phyloP scores from a whole-genome alignment of 2,113 vertebrate species.

The Clarias macrocephalus region DNA sequence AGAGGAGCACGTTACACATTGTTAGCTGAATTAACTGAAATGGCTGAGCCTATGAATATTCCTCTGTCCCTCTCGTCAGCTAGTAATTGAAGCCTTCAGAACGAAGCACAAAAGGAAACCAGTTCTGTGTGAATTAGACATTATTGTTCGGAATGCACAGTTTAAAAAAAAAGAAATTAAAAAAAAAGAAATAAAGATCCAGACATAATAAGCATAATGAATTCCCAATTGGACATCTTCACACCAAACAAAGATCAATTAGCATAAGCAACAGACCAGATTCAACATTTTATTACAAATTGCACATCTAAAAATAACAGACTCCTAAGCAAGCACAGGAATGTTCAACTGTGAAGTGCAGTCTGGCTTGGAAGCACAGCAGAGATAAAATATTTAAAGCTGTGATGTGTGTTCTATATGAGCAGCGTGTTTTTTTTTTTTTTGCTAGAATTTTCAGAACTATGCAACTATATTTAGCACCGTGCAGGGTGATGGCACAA shows the following conservation, averaged over 20 bases:
- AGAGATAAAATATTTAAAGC: not conserved
- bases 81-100: conserved; percentile 41
- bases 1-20: conserved; percentile 15
- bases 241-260: conserved; percentile 39
- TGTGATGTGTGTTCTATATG: not conserved
- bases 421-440: not conserved
- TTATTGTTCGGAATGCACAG: conserved; percentile 38
- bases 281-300: not conserved
- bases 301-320: not conserved
- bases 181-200: not conserved
- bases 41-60: conserved; percentile 46
- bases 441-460: not conserved
- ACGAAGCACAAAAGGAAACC: conserved; percentile 37
- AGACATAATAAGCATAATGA: conserved; percentile 38
- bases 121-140: conserved; percentile 41
- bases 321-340: not conserved
- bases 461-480: not conserved
- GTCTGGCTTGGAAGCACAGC: not conserved
- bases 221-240: conserved; percentile 36
- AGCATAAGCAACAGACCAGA: not conserved
- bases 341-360: not conserved
- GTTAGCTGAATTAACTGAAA: conserved; percentile 36
- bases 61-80: conserved; percentile 27
- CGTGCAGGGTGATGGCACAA: not conserved
- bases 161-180: conserved; percentile 3